phyloP scores from a whole-genome alignment of 2,113 vertebrate genomes.

The Pseudopipra pipra region DNA sequence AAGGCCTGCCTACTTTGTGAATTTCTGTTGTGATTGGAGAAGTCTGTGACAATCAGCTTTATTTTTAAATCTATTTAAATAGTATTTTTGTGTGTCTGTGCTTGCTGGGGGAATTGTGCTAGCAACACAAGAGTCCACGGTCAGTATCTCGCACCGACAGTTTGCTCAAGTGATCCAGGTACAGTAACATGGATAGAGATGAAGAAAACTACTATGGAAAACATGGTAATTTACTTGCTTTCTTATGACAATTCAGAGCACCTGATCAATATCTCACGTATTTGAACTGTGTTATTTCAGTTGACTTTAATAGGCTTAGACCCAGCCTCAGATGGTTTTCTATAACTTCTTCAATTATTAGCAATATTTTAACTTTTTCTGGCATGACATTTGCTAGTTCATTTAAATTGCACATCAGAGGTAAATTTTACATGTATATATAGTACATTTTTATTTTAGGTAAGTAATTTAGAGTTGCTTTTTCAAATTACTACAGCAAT shows the following conservation, averaged over 20 bases:
- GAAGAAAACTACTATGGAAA: conserved; percentile 61
- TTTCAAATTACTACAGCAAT: background rate
- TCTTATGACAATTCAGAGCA: background rate
- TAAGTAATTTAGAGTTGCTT: background rate
- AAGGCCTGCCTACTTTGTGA: background rate
- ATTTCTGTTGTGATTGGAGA: background rate
- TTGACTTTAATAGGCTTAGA: background rate
- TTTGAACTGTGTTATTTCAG: background rate
- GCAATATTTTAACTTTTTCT: background rate
- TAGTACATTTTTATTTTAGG: background rate
- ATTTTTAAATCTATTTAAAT: conserved; percentile 38
- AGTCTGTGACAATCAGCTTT: conserved; percentile 11
- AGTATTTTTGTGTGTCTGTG: background rate
- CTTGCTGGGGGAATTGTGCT: background rate
- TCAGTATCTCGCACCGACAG: background rate
- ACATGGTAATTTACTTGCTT: conserved; percentile 42
- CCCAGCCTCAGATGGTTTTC: background rate
- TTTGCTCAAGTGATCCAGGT: background rate
- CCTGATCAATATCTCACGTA: background rate
- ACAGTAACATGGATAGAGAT: background rate
- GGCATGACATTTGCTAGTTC: background rate
- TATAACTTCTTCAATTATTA: background rate
- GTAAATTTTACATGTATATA: background rate
- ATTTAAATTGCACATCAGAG: background rate
- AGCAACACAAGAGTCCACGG: background rate